A percentile compares a stretch with the other conserved stretches of the same genome.
phyloP scores from a whole-genome alignment of 30 jellyfish, hydroid and myxozoan species.

The Pelagia noctiluca region DNA sequence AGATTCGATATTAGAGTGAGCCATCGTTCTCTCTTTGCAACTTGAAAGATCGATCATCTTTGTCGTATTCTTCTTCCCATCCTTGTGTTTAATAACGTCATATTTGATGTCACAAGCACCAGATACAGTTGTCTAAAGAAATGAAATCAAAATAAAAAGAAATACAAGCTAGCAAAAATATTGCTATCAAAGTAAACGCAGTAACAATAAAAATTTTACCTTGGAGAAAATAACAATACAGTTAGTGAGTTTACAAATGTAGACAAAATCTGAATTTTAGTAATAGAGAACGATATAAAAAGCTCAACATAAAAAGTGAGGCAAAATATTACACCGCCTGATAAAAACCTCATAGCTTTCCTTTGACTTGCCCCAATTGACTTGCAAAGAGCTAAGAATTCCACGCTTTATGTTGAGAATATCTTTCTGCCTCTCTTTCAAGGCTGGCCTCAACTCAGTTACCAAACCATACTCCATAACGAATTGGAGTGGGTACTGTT shows the following conservation, averaged over 20 bases:
- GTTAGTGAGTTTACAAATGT: no score
- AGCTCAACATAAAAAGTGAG: no score
- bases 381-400: constrained; percentile 82
- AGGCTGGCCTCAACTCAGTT: constrained; percentile 73
- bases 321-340: no score
- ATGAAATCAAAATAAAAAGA: not conserved
- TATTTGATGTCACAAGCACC: constrained; percentile 79
- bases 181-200: no score
- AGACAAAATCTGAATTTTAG: no score
- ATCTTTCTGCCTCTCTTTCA: constrained; percentile 74
- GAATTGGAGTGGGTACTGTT: constrained; percentile 67
- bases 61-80: constrained; percentile 45
- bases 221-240: no score
- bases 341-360: constrained; percentile 61
- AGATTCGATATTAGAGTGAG: constrained; percentile 87
- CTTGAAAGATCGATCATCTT: constrained; percentile 67
- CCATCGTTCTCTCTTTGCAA: constrained; percentile 71
- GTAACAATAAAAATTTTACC: no score
- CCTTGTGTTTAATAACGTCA: constrained; percentile 19
- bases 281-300: no score
- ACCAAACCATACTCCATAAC: constrained; percentile 66
- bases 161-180: no score
- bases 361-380: constrained; percentile 55
- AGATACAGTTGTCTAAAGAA: constrained; percentile 75
- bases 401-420: constrained; percentile 90